These are phyloP conservation scores for Gasterosteus aculeatus DNA, from an alignment of 2,113 vertebrate genomes.

Conservation along the genomic window DNA sequence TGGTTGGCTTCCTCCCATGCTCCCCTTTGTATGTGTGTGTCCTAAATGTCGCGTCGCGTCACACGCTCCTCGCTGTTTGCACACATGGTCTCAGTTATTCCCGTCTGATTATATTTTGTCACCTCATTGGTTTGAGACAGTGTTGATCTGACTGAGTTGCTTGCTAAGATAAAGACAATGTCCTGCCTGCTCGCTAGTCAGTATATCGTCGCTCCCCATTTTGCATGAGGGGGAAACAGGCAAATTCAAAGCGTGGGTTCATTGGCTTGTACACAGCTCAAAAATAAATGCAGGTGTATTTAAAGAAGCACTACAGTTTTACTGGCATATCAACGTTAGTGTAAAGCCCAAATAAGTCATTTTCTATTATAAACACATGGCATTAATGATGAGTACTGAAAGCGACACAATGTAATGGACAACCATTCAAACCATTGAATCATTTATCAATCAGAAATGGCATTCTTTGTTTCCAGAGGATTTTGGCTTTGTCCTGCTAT, in stretches of 20 bases:
- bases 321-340: background rate
- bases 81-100: background rate
- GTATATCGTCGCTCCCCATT: conserved; percentile 12
- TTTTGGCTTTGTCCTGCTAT: background rate
- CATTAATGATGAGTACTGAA: background rate
- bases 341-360: background rate
- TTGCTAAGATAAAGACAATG: conserved; percentile 2
- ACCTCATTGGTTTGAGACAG: conserved; percentile 4
- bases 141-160: background rate
- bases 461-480: background rate
- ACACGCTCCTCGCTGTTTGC: conserved; percentile 7
- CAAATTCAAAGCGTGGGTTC: background rate
- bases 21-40: conserved; percentile 23
- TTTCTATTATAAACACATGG: background rate
- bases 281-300: background rate
- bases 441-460: background rate
- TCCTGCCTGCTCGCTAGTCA: conserved; percentile 19
- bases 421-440: background rate
- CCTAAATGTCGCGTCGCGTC: conserved; percentile 37
- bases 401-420: background rate
- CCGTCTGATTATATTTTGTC: conserved; percentile 4
- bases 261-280: background rate
- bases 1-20: conserved; percentile 3
- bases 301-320: background rate
- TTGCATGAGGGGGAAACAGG: conserved; percentile 6